Percentiles rank a stretch among this genome's conserved stretches.
phyloP scores from a whole-genome alignment of 2,113 vertebrate genomes.

The Corythornis cristatus region DNA sequence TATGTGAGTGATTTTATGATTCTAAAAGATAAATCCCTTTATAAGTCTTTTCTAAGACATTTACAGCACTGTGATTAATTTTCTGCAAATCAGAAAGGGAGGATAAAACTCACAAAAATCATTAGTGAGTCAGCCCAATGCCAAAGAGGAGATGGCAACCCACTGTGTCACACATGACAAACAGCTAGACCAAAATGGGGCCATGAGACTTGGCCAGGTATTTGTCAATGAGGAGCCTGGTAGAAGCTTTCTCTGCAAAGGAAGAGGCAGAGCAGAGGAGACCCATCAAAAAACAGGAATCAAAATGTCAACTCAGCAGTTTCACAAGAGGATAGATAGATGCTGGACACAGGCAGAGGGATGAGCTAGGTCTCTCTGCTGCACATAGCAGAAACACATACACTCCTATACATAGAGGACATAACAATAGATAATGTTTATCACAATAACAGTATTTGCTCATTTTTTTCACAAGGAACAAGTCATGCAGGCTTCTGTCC shows the following conservation, averaged over 20 bases:
- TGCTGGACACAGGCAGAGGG: background rate
- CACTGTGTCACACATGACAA: background rate
- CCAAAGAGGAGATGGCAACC: background rate
- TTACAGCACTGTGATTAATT: background rate
- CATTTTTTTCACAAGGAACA: background rate
- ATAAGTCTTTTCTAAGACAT: background rate
- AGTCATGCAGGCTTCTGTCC: background rate
- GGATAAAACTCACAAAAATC: background rate
- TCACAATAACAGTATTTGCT: background rate
- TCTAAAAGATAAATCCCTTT: background rate
- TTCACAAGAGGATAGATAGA: background rate
- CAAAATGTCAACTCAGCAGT: background rate
- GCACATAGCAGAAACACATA: fast-evolving
- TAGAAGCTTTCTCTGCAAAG: background rate
- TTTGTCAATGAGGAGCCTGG: background rate
- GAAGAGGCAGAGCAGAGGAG: background rate
- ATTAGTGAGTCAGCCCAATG: background rate
- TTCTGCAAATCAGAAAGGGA: background rate
- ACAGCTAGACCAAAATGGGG: background rate
- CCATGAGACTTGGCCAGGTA: background rate
- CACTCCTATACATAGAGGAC: background rate
- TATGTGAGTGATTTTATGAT: too few relatives aligned
- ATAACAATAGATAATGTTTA: background rate
- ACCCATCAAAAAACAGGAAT: background rate
- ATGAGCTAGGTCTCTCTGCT: background rate